Base-by-base conservation (phyloP, 1,140 invertebrate species). In the Sesamia nonagrioides region DNA sequence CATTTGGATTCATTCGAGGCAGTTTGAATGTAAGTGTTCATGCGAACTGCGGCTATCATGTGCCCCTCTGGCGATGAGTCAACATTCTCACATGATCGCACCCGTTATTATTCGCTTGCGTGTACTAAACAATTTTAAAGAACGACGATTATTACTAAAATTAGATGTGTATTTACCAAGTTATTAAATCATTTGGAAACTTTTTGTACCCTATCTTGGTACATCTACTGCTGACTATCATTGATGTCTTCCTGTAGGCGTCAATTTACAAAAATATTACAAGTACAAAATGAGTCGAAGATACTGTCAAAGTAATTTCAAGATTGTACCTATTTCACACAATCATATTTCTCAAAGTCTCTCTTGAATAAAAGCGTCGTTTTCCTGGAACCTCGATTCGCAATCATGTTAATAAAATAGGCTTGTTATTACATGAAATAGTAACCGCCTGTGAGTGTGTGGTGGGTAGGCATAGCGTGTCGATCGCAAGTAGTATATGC, bases 41-140 rank as follows among this genome's bases (percentile, higher is more conserved):
- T 61, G 58, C 37, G 56, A 27, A 37, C 35, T 50, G 42, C 8
- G 72, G 27, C 58, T 63, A 63, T 52, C 54, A 42, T 48, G 61
- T 42, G 42, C 42, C 81, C 84, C 81, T 81, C 80, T 76, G 77
- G 80, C 81, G 74, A 61, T 84, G 83, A 87, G 87, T 89, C 86
- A 87, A 87, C 76, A 86, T 80, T 80, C 85, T 75, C 71, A 68
- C 82, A 40, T 84, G 58, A 73, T 77, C 74, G 68, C 72, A 85
- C 60, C 73, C 82, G 82, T 85, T 83, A 82, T 86, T 82, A 83
- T 87, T 87, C 79, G 73, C 78, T 84, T 84, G 84, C 86, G 83
- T 88, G 83, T 84, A 81, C 81, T 79, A 73, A 75, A 86, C 82
- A 84, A 82, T 88, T 87, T 83, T 84, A 80, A 84, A 72, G 27